Conservation (phyloP, 2,113 vertebrate genomes). For the Stegostoma tigrinum region DNA sequence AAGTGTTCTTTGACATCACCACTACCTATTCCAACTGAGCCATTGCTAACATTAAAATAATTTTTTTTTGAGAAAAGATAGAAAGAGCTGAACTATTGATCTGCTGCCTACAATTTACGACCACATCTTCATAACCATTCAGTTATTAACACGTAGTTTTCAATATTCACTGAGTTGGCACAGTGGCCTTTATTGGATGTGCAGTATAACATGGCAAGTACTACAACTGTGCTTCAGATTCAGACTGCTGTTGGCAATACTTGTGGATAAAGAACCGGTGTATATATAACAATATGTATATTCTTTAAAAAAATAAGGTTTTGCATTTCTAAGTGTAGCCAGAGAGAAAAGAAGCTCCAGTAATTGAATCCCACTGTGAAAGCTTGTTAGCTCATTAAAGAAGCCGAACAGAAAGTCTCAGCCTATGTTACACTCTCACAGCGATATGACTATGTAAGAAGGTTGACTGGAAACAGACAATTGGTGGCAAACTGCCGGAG, state of each 20-base stretch:
- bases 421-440: not conserved
- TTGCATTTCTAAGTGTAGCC: not conserved
- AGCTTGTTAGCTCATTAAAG: not conserved
- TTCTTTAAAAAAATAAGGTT: not conserved
- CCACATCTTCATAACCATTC: not conserved
- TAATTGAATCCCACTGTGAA: not conserved
- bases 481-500: conserved; percentile 1
- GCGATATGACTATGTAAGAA: not conserved
- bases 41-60: not conserved
- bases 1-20: too few species aligned
- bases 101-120: not conserved
- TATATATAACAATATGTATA: not conserved
- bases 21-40: not conserved
- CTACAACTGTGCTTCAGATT: not conserved
- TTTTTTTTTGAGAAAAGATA: not conserved
- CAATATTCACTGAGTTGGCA: not conserved
- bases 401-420: not conserved
- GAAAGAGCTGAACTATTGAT: not conserved
- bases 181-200: not conserved
- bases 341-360: conserved; percentile 1
- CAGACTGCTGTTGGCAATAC: not conserved
- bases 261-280: not conserved
- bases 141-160: not conserved
- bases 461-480: conserved; percentile 27
- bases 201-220: not conserved